Percentiles rank a stretch among this genome's conserved stretches.
Conservation (phyloP, 2,113 vertebrate species). For the Rhegmatorhina hoffmannsi region DNA sequence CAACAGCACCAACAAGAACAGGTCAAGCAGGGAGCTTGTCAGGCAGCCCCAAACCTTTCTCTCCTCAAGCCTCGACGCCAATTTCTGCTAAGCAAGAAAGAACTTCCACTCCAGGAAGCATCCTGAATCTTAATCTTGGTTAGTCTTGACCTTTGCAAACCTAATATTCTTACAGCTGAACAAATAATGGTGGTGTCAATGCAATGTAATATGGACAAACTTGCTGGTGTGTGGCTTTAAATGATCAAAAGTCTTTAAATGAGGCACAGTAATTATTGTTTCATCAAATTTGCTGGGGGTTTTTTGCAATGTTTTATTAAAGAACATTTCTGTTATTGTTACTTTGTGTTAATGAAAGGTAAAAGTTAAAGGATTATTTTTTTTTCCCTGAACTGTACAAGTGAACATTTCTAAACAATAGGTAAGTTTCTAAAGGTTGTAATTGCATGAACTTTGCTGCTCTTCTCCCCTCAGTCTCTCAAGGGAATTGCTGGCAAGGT, state of each 20-base stretch:
- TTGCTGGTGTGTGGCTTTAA: not conserved
- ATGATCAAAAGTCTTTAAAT: not conserved
- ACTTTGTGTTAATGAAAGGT: not conserved
- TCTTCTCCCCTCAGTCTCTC: not conserved
- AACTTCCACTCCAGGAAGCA: conserved; percentile 87
- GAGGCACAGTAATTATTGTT: not conserved
- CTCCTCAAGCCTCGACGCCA: conserved; percentile 82
- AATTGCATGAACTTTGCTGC: not conserved
- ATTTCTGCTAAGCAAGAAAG: conserved; percentile 86
- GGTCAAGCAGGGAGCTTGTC: conserved; percentile 86
- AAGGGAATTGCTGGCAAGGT: not conserved
- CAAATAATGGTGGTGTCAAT: not conserved
- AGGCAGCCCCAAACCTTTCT: conserved; percentile 91
- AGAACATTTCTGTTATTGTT: not conserved
- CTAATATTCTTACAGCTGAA: not conserved
- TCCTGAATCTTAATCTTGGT: conserved; percentile 97
- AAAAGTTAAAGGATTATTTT: not conserved
- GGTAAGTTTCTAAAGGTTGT: not conserved
- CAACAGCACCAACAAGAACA: conserved; percentile 85
- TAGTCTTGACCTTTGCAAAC: conserved; percentile 63
- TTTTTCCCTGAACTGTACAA: not conserved
- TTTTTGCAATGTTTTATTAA: not conserved
- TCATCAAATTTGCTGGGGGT: not conserved
- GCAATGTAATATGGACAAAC: not conserved
- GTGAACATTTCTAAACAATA: not conserved